phyloP scores from a whole-genome alignment of 1,140 invertebrate species.

The Stenopsyche tienmushanensis region DNA sequence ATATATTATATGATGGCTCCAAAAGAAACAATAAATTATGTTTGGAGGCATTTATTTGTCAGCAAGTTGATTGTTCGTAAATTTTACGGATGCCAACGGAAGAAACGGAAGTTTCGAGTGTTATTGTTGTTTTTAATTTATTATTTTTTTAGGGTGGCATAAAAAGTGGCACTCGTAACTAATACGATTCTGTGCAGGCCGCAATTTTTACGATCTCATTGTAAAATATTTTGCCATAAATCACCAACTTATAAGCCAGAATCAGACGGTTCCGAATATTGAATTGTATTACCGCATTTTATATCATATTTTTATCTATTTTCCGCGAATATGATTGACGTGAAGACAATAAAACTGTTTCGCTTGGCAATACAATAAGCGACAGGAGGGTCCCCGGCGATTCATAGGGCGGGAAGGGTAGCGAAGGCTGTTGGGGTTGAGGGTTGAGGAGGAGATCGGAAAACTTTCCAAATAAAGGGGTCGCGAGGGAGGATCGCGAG shows the following conservation, averaged over 20 bases:
- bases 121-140: too few species aligned
- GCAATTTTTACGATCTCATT: slow-evolving; percentile 8
- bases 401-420: not conserved
- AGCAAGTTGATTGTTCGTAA: too few species aligned
- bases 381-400: not conserved
- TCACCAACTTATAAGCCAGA: not conserved
- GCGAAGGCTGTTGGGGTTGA: not conserved
- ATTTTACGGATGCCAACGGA: too few species aligned
- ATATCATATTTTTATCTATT: slow-evolving; percentile 16
- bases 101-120: too few species aligned
- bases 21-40: too few species aligned
- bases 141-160: too few species aligned
- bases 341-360: slow-evolving; percentile 25
- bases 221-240: slow-evolving; percentile 13
- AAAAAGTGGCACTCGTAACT: too few species aligned
- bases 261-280: slow-evolving; percentile 10
- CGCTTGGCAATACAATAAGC: slow-evolving; percentile 7
- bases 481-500: not conserved
- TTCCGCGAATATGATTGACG: slow-evolving; percentile 14
- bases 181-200: too few species aligned
- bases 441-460: slow-evolving; percentile 3
- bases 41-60: too few species aligned
- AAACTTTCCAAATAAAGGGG: slow-evolving; percentile 16
- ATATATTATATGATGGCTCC: too few species aligned
- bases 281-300: slow-evolving; percentile 16